A percentile compares a stretch with the other conserved stretches of the same genome.
Conservation (phyloP, 2,113 vertebrate species). For the Xerus inauris region DNA sequence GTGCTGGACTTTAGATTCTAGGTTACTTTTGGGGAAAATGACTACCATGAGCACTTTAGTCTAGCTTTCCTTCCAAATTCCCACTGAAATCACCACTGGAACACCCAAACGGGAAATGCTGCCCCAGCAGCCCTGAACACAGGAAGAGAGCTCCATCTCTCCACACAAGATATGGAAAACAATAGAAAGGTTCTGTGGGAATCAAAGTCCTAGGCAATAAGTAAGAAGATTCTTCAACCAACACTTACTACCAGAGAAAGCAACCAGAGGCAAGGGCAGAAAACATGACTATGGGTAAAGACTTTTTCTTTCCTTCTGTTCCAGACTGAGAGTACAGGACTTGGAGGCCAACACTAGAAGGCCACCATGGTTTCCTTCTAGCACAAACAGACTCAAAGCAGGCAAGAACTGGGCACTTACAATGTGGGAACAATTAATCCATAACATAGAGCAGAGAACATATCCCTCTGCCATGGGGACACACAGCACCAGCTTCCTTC, state of each 20-base stretch:
- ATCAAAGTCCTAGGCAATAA: neutral
- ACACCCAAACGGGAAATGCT: neutral
- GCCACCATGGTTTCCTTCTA: neutral
- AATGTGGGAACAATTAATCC: neutral
- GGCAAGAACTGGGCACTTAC: neutral
- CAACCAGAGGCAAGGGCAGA: neutral
- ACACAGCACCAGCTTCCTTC: neutral
- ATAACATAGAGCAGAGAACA: neutral
- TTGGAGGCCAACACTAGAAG: neutral
- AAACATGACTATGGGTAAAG: neutral
- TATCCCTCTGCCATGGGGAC: neutral
- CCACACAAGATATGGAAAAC: neutral
- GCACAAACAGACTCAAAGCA: neutral
- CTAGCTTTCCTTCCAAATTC: conserved; percentile 4
- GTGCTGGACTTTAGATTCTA: neutral
- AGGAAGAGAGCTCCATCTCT: neutral
- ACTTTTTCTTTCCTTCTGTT: neutral
- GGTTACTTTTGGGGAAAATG: neutral
- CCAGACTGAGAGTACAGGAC: neutral
- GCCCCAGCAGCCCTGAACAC: neutral
- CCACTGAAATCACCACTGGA: neutral
- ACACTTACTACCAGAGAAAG: neutral
- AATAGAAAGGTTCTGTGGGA: neutral
- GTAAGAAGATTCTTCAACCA: neutral
- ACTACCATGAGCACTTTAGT: neutral